Conservation (phyloP, 2,797 vertebrate species). For the Urocyon cinereoargenteus region DNA sequence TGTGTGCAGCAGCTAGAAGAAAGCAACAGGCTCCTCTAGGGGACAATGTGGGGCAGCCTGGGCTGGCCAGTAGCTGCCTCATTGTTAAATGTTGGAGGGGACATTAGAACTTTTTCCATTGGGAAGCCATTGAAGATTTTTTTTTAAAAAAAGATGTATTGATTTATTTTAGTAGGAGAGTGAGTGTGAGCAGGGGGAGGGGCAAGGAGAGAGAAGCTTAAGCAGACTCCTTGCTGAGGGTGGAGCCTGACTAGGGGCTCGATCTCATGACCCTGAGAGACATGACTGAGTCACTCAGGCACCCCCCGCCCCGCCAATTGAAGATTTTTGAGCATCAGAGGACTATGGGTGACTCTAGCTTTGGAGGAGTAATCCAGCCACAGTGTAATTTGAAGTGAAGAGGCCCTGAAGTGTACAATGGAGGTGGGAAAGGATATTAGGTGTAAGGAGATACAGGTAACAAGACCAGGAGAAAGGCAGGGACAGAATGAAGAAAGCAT, state of each 20-base stretch:
- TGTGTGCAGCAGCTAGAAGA: background rate
- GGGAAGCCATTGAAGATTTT: background rate
- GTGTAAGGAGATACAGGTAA: background rate
- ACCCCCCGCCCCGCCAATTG: background rate
- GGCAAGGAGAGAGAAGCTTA: background rate
- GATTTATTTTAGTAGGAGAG: background rate
- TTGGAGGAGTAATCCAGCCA: background rate
- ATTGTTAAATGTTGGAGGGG: background rate
- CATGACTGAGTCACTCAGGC: background rate
- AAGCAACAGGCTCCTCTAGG: background rate
- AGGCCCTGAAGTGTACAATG: background rate
- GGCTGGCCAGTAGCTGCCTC: background rate
- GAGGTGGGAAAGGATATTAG: background rate
- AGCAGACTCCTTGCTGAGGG: background rate
- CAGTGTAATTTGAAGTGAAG: background rate
- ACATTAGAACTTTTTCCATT: background rate
- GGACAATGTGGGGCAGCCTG: background rate
- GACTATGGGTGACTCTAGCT: background rate
- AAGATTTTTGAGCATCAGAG: background rate
- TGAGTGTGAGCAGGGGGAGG: accelerated
- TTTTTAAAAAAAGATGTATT: background rate
- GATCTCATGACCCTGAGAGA: background rate
- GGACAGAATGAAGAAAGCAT: too few relatives aligned
- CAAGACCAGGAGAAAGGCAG: background rate
- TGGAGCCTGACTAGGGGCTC: background rate